Conservation (phyloP, 2,797 vertebrate genomes). For the Myotis daubentonii region DNA sequence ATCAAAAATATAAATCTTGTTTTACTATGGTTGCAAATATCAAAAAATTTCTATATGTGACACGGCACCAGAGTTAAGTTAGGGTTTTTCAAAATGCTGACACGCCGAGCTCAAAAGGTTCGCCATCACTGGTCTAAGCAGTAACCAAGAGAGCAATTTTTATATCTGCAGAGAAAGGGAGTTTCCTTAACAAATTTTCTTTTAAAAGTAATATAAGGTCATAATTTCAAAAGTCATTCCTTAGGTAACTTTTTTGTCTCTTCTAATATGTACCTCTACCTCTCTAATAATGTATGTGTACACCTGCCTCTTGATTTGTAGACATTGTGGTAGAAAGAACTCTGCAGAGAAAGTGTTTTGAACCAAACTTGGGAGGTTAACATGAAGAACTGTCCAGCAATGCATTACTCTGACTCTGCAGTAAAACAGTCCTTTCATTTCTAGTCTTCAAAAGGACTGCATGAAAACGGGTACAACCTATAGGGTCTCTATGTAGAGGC, state of each 20-base stretch:
- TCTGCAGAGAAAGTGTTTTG: not conserved
- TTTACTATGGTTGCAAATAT: too few relatives aligned
- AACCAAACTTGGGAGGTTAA: not conserved
- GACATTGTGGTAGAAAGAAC: not conserved
- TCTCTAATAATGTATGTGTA: not conserved
- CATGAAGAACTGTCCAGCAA: constrained; percentile 20
- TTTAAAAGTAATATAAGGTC: not conserved
- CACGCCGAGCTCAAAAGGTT: too few relatives aligned
- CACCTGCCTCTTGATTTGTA: not conserved
- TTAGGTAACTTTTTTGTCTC: not conserved
- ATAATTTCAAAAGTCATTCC: constrained; percentile 29
- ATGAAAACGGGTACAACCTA: not conserved
- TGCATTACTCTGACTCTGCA: not conserved
- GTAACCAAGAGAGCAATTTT: not conserved
- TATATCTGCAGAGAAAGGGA: not conserved
- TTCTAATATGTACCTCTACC: constrained; percentile 9
- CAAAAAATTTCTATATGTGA: too few relatives aligned
- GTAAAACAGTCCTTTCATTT: constrained; percentile 26
- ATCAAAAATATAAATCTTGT: too few relatives aligned
- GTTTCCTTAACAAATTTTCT: constrained; percentile 1
- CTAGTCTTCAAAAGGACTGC: constrained; percentile 9
- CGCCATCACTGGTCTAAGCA: not conserved
- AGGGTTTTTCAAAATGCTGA: too few relatives aligned
- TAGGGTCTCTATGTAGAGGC: not conserved
- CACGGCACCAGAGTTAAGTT: too few relatives aligned